phyloP scores from a whole-genome alignment of 2,888 invertebrate genomes.

The Trachelus stipa region DNA sequence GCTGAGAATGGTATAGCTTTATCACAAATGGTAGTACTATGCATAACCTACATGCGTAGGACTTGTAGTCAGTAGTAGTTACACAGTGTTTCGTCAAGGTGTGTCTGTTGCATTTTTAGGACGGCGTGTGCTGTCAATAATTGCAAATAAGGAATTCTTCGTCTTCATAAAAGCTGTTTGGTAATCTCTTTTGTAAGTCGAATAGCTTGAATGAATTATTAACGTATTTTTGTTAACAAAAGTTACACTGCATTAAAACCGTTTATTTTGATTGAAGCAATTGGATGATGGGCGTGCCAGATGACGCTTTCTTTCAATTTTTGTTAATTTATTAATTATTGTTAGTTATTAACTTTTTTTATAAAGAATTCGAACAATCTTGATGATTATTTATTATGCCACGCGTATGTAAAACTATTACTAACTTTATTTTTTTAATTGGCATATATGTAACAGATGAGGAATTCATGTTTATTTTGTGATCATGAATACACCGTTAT shows the following conservation, averaged over 20 bases:
- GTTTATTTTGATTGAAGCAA: background rate
- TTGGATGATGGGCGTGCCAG: slow-evolving; percentile 5
- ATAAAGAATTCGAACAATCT: background rate
- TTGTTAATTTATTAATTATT: background rate
- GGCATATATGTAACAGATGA: background rate
- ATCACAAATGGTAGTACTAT: too few relatives aligned
- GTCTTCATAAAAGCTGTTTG: background rate
- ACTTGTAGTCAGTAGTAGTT: background rate
- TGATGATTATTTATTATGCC: background rate
- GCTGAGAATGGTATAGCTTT: too few relatives aligned
- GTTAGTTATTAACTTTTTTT: background rate
- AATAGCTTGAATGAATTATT: background rate
- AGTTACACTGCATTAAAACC: background rate
- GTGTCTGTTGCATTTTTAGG: background rate
- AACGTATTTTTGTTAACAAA: background rate
- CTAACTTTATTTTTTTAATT: background rate
- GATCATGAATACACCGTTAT: background rate
- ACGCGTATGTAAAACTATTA: background rate
- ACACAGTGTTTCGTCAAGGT: background rate
- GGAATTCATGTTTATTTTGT: background rate
- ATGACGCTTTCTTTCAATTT: background rate
- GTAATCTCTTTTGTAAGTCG: background rate
- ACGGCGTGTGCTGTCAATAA: background rate
- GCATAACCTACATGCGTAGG: too few relatives aligned
- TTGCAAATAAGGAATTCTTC: background rate